Percentiles rank a stretch among this genome's conserved stretches.
phyloP scores from a whole-genome alignment of 2,888 invertebrate species.

The Malthinus seriepunctatus region DNA sequence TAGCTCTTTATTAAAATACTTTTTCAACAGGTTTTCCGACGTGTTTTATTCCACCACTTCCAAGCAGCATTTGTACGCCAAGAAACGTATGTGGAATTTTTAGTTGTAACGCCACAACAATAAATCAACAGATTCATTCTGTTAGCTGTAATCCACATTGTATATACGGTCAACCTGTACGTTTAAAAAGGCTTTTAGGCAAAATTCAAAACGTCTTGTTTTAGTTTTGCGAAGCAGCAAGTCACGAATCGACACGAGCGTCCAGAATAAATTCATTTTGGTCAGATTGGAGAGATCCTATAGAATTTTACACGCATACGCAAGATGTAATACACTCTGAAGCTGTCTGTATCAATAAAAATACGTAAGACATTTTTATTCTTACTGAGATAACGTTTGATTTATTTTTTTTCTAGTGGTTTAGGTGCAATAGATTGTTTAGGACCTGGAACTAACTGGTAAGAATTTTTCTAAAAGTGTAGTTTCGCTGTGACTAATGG shows the following conservation, averaged over 20 bases:
- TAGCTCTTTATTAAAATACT: background rate
- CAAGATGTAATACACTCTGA: conserved; percentile 40
- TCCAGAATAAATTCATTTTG: conserved; percentile 47
- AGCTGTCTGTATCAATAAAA: conserved; percentile 50
- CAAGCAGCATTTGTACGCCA: conserved; percentile 49
- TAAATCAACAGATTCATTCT: conserved; percentile 46
- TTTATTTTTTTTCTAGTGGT: conserved; percentile 39
- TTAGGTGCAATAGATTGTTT: conserved; percentile 50
- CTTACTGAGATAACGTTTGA: conserved; percentile 18
- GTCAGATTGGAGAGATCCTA: conserved; percentile 49
- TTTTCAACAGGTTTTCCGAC: conserved; percentile 52
- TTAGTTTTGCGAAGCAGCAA: conserved; percentile 51
- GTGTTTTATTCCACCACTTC: conserved; percentile 52
- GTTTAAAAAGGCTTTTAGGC: conserved; percentile 9
- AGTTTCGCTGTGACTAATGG: no score
- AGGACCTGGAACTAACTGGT: conserved; percentile 54
- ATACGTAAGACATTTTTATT: conserved; percentile 45
- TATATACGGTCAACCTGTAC: conserved; percentile 49
- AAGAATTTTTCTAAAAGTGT: no score
- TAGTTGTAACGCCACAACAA: conserved; percentile 44
- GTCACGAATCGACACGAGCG: conserved; percentile 42
- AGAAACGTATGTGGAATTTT: conserved; percentile 52
- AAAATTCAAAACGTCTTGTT: conserved; percentile 15
- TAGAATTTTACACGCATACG: conserved; percentile 33
- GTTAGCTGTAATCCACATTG: conserved; percentile 51